phyloP scores from a whole-genome alignment of 2,113 vertebrate species.

The Reinhardtius hippoglossoides region DNA sequence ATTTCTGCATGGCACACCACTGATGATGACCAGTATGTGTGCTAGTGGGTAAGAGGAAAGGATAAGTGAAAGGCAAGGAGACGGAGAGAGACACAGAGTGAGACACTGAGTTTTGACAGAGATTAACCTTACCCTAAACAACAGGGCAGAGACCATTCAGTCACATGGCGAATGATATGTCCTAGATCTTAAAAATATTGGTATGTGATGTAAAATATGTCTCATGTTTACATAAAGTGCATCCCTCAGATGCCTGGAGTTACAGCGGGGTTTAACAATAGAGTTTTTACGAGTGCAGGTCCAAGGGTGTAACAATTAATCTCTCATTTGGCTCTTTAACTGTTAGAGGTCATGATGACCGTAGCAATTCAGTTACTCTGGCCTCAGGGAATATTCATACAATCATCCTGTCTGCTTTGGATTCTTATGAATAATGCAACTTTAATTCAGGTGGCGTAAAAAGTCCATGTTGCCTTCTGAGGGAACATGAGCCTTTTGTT shows the following conservation, averaged over 20 bases:
- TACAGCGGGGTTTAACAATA: conserved; percentile 31
- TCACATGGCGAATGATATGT: conserved; percentile 25
- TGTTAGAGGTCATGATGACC: neutral
- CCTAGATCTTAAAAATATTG: conserved; percentile 4
- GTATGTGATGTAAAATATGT: conserved; percentile 21
- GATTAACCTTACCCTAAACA: neutral
- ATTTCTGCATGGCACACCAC: conserved; percentile 68
- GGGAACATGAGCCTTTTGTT: neutral
- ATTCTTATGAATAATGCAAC: neutral
- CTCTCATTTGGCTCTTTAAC: conserved; percentile 11
- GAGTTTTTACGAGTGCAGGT: conserved; percentile 14
- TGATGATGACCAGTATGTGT: conserved; percentile 71
- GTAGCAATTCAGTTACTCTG: neutral
- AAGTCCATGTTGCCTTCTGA: neutral
- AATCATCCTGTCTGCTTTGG: neutral
- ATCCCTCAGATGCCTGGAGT: conserved; percentile 25
- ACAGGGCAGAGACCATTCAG: conserved; percentile 11
- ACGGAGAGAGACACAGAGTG: neutral
- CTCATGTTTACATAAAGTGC: conserved; percentile 8
- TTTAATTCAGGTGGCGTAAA: neutral
- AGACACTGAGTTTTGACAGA: conserved; percentile 19
- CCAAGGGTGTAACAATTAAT: conserved; percentile 7
- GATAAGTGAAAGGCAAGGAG: conserved; percentile 70
- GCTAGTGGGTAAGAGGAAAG: conserved; percentile 71
- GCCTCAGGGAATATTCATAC: neutral